phyloP scores from a whole-genome alignment of 2,113 vertebrate genomes.

The Calidris pygmaea region DNA sequence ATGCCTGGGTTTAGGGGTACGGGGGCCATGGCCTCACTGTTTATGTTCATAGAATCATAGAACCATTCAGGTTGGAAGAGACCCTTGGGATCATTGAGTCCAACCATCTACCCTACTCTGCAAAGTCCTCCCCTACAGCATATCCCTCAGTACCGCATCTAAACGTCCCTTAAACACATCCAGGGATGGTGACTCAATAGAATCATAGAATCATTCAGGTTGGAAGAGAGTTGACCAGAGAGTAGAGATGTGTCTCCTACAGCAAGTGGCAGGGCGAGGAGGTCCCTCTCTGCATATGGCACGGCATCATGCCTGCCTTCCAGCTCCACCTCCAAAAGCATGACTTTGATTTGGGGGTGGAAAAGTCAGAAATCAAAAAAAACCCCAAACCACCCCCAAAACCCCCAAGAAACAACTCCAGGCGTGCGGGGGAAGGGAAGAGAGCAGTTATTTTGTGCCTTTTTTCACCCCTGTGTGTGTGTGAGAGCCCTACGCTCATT shows the following conservation, averaged over 20 bases:
- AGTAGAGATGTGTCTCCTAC: neutral
- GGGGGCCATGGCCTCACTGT: neutral
- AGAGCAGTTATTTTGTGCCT: neutral
- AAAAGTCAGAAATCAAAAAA: neutral
- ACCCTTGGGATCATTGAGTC: too few relatives aligned
- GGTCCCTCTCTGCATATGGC: neutral
- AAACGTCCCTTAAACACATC: too few relatives aligned
- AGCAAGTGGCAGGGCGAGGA: neutral
- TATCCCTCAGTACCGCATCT: too few relatives aligned
- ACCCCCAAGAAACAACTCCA: neutral
- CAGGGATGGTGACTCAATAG: too few relatives aligned
- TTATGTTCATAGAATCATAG: too few relatives aligned
- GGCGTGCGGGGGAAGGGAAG: neutral
- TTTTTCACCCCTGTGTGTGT: neutral
- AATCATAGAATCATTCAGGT: too few relatives aligned
- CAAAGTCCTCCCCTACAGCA: too few relatives aligned
- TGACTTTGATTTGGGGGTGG: rapidly evolving
- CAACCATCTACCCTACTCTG: too few relatives aligned
- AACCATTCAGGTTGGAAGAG: too few relatives aligned
- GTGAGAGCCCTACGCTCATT: neutral
- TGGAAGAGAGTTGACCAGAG: too few relatives aligned
- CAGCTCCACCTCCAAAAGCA: neutral
- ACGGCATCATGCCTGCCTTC: neutral
- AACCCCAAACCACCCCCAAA: neutral
- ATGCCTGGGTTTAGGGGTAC: neutral